Base-by-base conservation (phyloP, 2,888 invertebrate genomes). In the Syrista parreyssii region DNA sequence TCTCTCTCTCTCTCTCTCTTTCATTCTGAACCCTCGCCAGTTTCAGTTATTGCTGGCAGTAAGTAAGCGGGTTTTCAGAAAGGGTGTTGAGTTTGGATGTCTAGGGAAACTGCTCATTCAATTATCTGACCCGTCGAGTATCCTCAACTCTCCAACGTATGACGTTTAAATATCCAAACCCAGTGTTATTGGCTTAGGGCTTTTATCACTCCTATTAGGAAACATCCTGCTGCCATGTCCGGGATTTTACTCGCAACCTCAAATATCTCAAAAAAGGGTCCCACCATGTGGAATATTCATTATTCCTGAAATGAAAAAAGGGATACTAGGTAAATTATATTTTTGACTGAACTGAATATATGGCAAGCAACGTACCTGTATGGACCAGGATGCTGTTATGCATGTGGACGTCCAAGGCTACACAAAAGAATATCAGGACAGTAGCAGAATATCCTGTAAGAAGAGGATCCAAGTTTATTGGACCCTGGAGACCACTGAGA, bases 71-170 rank as follows among this genome's bases (percentile, higher is more conserved):
- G 76, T 80, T 80, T 80, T 72, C 76, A 76, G 68, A 36, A 72
- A 55, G 68, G 73, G 73, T 34, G 55, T 75, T 71, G 73, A 71
- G 78, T 71, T 82, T 73, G 78, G 74, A 73, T 77, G 78, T 73
- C 34, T 79, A 75, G 74, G 79, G 79, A 83, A 82, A 82, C 81
- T 78, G 81, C 79, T 81, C 82, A 85, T 87, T 86, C 86, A 85
- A 87, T 88, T 88, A 87, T 84, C 82, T 79, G 79, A 75, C 79
- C 75, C 77, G 77, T 80, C 80, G 79, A 79, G 80, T 76, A 75
- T 73, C 71, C 81, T 80, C 79, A 75, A 23, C 1, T 32, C 69
- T 69, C 69, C 31, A 69, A 32, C 11, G 69, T 69, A 15, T 69
- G 69, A 69, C 69, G 69, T 69, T 69, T 69, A 69, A 69, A 69